A percentile compares a stretch with the other conserved stretches of the same genome.
Evolutionary conservation across 2,113 vertebrate genomes (phyloP).

Genomic region (Carettochelys insculpta): DNA sequence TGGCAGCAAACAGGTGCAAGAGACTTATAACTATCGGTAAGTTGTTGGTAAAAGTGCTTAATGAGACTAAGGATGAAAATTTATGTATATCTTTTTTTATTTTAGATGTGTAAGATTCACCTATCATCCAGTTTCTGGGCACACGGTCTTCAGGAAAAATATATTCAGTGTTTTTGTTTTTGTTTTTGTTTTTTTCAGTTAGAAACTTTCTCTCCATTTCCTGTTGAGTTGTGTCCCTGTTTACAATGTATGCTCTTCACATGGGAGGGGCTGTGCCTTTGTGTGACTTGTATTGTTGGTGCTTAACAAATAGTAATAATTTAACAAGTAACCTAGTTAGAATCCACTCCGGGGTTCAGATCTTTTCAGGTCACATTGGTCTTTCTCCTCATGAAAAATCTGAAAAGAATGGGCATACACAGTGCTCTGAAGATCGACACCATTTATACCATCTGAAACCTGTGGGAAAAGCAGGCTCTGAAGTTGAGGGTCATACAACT

Average conservation of each 20-base stretch:
- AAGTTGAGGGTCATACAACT: background rate
- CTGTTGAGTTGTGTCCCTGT: background rate
- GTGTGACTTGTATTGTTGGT: background rate
- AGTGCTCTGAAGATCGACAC: background rate
- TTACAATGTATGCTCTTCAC: background rate
- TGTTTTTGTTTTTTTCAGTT: too few species aligned
- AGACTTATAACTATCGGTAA: background rate
- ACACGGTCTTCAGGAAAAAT: background rate
- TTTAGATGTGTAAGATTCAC: background rate
- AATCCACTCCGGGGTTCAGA: background rate
- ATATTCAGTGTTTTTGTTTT: background rate
- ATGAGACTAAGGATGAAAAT: background rate
- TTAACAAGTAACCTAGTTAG: background rate
- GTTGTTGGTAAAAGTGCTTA: background rate
- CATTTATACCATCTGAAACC: background rate
- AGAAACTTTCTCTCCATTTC: background rate
- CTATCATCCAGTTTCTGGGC: background rate
- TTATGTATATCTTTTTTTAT: background rate
- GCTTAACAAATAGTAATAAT: background rate
- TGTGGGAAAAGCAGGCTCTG: background rate
- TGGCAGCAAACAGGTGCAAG: background rate
- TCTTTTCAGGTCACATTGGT: background rate
- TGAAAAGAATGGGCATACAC: background rate
- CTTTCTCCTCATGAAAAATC: background rate
- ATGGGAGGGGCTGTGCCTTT: background rate